Base-by-base conservation (phyloP, 2,888 invertebrate species). In the Orchesella flavescens region DNA sequence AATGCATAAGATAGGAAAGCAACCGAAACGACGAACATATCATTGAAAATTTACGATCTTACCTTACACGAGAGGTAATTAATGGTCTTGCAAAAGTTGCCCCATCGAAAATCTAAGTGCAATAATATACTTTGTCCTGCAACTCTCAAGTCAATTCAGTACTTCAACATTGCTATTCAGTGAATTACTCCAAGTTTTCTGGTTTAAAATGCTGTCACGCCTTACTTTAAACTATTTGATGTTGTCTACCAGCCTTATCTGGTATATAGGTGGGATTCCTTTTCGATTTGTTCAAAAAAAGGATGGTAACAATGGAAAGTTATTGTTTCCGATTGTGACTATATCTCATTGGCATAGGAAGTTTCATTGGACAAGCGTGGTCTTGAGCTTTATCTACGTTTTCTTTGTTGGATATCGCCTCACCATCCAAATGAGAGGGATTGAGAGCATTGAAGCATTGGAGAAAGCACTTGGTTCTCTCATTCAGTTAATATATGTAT, bases 361-460 rank as follows among this genome's bases (percentile, higher is more conserved):
- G 1, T 63, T 43, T 49, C 24, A 63, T 0, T 44, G 49, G 23
- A 9, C 12, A 23, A 17, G 59, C 23, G 21, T 61, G n/a, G 1
- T 21, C 1, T 4, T 74, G 7, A 74, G 59, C 23, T n/a, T 57
- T 9, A 23, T 63, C 1, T 63, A 74, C 24, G 63, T 74, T 1
- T n/a, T 63, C 2, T 74, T 74, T 49, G 63, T 74, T 0, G 12
- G n/a, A 24, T 61, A 44, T 46, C 44, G 63, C 13, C 46, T 74
- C n/a, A 19, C 21, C 23, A 1, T 5, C 4, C 0, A 34, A 19
- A 2, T 21, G n/a, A 1, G 15, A 23, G 2, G 12, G 10, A 57
- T 57, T 12, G 24, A 13, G 7, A 4, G 23, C 17, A 57, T 23
- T 15, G 15, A 21, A 17, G 43, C 3, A 12, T 12, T 10, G n/a